phyloP scores from a whole-genome alignment of 2,888 invertebrate species.

The Bombylius discolor region DNA sequence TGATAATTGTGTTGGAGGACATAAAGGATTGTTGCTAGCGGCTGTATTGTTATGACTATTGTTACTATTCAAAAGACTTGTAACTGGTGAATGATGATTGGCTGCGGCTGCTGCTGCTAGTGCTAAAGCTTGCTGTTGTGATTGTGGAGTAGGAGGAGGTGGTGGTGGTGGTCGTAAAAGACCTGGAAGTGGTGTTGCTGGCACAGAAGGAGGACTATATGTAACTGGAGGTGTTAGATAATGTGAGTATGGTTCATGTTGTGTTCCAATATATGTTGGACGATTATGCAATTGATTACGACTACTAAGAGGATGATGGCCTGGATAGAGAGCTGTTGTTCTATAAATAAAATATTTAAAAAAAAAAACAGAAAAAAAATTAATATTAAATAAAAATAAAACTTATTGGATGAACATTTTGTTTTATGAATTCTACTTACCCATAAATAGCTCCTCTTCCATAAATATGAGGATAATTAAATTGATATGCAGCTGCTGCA shows the following conservation, averaged over 20 bases:
- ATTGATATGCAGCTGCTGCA: slow-evolving; percentile 21
- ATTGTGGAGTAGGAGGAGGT: slow-evolving; percentile 7
- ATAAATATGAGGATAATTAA: slow-evolving; percentile 22
- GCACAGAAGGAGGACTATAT: slow-evolving; percentile 12
- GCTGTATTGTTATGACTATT: slow-evolving; percentile 8
- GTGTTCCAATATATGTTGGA: slow-evolving; percentile 17
- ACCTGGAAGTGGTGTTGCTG: slow-evolving; percentile 8
- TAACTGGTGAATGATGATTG: background rate
- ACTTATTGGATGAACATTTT: no score
- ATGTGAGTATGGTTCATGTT: slow-evolving; percentile 16
- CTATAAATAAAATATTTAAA: slow-evolving; percentile 11
- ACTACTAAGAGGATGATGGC: slow-evolving; percentile 14
- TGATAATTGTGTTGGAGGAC: background rate
- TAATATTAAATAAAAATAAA: no score
- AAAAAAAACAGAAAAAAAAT: background rate
- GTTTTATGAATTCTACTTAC: slow-evolving; percentile 13
- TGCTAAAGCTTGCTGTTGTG: slow-evolving; percentile 8
- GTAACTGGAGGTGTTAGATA: slow-evolving; percentile 16
- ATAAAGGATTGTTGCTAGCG: slow-evolving; percentile 3
- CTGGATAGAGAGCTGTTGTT: slow-evolving; percentile 15
- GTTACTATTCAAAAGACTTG: slow-evolving; percentile 5
- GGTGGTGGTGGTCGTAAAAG: slow-evolving; percentile 9
- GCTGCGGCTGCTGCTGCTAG: background rate
- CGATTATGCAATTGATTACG: slow-evolving; percentile 17
- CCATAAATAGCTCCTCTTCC: slow-evolving; percentile 20